phyloP scores from a whole-genome alignment of 2,113 vertebrate genomes.

The Vimba vimba region DNA sequence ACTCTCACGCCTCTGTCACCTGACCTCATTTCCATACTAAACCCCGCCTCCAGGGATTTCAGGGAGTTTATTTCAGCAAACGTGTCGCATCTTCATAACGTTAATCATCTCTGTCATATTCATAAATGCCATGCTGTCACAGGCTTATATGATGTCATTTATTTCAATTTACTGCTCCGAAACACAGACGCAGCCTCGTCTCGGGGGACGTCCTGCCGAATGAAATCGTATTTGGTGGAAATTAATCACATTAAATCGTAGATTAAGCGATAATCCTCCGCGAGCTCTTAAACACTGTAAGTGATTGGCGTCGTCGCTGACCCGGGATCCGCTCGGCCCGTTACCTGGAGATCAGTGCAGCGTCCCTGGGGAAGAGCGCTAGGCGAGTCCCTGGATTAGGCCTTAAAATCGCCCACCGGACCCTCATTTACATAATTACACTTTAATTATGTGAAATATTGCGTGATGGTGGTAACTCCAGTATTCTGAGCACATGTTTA shows the following conservation, averaged over 20 bases:
- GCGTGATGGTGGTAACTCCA: conserved; percentile 19
- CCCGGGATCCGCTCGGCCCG: conserved; percentile 49
- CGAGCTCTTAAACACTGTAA: conserved; percentile 66
- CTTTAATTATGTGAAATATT: conserved; percentile 52
- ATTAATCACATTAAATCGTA: conserved; percentile 71
- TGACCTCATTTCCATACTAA: conserved; percentile 27
- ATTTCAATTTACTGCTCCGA: conserved; percentile 10
- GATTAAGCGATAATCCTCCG: conserved; percentile 67
- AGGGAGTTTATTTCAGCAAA: conserved; percentile 8
- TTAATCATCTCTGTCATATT: conserved; percentile 42
- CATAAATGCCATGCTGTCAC: conserved; percentile 28
- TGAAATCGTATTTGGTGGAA: conserved; percentile 47
- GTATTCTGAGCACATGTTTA: not conserved
- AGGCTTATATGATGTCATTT: conserved; percentile 32
- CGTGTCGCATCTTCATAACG: not conserved
- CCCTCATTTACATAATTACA: conserved; percentile 64
- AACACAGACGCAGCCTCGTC: conserved; percentile 10
- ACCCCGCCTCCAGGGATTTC: conserved; percentile 1
- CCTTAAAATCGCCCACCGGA: conserved; percentile 67
- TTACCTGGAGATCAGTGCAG: conserved; percentile 18
- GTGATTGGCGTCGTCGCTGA: conserved; percentile 67
- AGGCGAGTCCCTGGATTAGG: conserved; percentile 73
- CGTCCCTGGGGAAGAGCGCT: conserved; percentile 62
- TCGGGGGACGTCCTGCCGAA: not conserved
- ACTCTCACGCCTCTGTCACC: not conserved